Base-by-base conservation (phyloP, 2,888 invertebrate genomes). In the Lithophane ornitopus region DNA sequence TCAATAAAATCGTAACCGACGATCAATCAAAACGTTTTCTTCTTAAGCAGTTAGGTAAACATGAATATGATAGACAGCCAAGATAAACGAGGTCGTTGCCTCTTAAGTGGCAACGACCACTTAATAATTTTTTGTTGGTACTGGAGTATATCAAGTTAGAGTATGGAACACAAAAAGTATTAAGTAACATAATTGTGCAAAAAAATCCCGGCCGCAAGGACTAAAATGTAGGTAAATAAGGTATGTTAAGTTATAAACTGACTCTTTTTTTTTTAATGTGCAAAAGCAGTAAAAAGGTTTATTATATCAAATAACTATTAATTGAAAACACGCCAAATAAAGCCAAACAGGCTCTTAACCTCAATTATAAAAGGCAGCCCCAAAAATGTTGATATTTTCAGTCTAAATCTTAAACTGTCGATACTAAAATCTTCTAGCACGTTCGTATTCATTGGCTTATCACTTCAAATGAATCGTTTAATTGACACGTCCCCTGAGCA, bases 21-120 rank as follows among this genome's bases (percentile, higher is more conserved):
- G 2, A 78, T 75, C 66, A 62, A 78, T 76, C 62, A 49, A 78
- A 66, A 78, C 39, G 34, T 67, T 49, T n/a, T 49, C 19, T 28
- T 28, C 28, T n/a, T 28, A 41, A 70, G 19, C 14, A n/a, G 19
- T 71, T 41, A 44, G 28, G 26, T 65, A 70, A 80, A 79, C 58
- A 54, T 54, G 4, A 34, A 44, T 81, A 28, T 58, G 62, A 81
- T 63, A 44, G 49, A 68, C 56, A 81, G 63, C 19, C 39, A 58
- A 67, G 44, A 78, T 56, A 39, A 73, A 68, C 16, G 52, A 74
- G 63, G 52, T 41, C 52, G 74, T 54, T 54, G 39, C 54, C 12
- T 78, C n/a, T 22, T 58, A 49, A 46, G 28, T 39, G 9, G 39
- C n/a, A n/a, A n/a, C n/a, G n/a, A n/a, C n/a, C n/a, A n/a, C n/a